phyloP scores from a whole-genome alignment of 2,888 invertebrate species.

The Bugula neritina region DNA sequence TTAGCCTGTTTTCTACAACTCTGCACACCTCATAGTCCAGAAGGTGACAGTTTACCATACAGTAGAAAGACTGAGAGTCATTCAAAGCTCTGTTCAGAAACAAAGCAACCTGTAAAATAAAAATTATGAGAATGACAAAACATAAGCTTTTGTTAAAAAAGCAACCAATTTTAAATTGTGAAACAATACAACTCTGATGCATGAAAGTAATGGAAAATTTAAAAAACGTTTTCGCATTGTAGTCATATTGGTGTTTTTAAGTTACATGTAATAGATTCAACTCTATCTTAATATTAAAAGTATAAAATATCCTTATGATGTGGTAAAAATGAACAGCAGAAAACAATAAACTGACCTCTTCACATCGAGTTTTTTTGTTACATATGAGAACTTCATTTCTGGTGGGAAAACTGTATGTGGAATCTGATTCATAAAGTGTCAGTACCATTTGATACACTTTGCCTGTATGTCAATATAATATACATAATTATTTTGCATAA shows the following conservation, averaged over 20 bases:
- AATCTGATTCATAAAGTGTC: constrained; percentile 3
- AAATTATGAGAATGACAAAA: no score
- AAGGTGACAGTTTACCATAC: constrained; percentile 39
- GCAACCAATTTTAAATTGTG: not conserved
- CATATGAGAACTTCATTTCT: constrained; percentile 14
- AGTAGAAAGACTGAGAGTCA: constrained; percentile 33
- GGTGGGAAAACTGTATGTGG: not conserved
- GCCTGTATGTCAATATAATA: not conserved
- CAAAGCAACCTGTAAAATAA: not conserved
- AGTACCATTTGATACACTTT: constrained; percentile 9
- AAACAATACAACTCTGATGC: no score
- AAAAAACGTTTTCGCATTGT: no score
- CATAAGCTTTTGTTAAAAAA: not conserved
- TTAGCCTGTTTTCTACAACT: constrained; percentile 21
- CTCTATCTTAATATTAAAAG: no score
- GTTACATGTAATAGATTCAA: no score
- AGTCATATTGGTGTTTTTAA: no score
- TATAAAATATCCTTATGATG: no score
- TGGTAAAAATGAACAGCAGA: no score
- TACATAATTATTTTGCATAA: no score
- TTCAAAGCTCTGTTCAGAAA: constrained; percentile 25
- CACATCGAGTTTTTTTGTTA: constrained; percentile 5
- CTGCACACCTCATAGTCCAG: constrained; percentile 38
- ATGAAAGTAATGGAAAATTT: no score
- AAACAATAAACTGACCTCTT: constrained; percentile 13